phyloP scores from a whole-genome alignment of 1,140 invertebrate genomes.

The Drosophila pruinosa region DNA sequence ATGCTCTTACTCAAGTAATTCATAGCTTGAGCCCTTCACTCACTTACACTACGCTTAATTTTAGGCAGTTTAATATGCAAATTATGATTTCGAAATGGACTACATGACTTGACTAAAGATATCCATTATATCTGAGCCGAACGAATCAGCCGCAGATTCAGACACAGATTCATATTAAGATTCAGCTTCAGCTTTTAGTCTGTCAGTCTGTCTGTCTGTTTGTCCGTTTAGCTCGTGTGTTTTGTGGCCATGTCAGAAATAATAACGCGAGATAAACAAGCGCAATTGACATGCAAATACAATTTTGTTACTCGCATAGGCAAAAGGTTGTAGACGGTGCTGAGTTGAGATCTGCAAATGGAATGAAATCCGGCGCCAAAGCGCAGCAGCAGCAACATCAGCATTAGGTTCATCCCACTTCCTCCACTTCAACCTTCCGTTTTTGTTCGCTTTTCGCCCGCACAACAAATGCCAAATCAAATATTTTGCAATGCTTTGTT shows the following conservation, averaged over 20 bases:
- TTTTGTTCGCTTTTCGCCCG: not conserved
- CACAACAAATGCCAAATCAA: constrained; percentile 38
- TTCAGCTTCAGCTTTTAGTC: constrained; percentile 5
- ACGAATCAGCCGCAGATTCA: constrained; percentile 36
- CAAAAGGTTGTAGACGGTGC: not conserved
- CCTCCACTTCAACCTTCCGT: not conserved
- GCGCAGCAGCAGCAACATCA: constrained; percentile 24
- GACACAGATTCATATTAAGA: not conserved
- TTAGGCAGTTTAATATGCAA: constrained; percentile 46
- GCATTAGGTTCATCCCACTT: no score
- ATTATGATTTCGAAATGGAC: constrained; percentile 60
- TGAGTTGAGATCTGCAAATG: constrained; percentile 15
- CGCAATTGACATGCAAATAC: constrained; percentile 79
- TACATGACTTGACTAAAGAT: constrained; percentile 54
- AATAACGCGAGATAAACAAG: constrained; percentile 77
- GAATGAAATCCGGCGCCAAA: constrained; percentile 41
- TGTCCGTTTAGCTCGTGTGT: constrained; percentile 28
- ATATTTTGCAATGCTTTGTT: constrained; percentile 65
- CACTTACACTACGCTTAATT: not conserved
- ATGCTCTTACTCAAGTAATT: not conserved
- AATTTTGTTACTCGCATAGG: constrained; percentile 50
- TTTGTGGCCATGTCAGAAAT: constrained; percentile 65
- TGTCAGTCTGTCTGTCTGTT: constrained; percentile 5
- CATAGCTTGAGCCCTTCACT: not conserved
- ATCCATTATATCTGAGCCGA: constrained; percentile 47